Evolutionary conservation across 2,113 vertebrate genomes (phyloP), one percentile per base, ranked within the genome.

Genomic region (Erythrolamprus reginae): DNA sequence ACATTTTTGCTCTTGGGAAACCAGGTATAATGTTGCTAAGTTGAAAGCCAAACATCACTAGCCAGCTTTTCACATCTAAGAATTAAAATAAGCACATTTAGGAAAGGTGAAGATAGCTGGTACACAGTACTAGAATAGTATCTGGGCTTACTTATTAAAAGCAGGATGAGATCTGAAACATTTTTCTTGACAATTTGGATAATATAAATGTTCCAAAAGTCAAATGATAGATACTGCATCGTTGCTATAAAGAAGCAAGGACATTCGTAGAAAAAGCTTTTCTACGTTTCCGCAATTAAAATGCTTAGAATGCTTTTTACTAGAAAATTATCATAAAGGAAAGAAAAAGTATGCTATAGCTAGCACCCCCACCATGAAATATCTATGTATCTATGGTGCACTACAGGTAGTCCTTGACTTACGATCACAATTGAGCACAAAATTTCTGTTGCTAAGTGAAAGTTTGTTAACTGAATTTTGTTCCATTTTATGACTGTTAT

Each of bases 11-110:
- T 95, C 98, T 98, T 84, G 99, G 99, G 95, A 99, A 99, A 91
- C 99, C 98, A 45, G 99, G 98, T 95, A 99, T 99, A 91, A 99
- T 99, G 97, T 99, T 99, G 96, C 98, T 99, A 86, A 99, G 98
- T 96, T 99, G 99, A 97, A 99, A 99, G 95, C 99, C 99, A 95
- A 99, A 99, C 98, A 99, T 99, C 96, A 99, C 98, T 94, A 99
- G 97, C 99, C 99, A 99, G 96, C 98, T 99, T 96, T 99, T 99
- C 97, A 99, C 99, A 97, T 99, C 99, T 99, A 56, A 84, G 82
- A 93, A 96, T 83, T 48, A 94, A 94, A 96, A 96, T 93, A 93
- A 95, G 90, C 82, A 94, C 21, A 15, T 42, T 92, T 91, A 52
- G 94, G 51, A 95, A 92, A 94, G 91, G 90, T 70, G 42, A 70